Conservation (phyloP, 2,888 invertebrate genomes). For the Clepsis dumicolana region DNA sequence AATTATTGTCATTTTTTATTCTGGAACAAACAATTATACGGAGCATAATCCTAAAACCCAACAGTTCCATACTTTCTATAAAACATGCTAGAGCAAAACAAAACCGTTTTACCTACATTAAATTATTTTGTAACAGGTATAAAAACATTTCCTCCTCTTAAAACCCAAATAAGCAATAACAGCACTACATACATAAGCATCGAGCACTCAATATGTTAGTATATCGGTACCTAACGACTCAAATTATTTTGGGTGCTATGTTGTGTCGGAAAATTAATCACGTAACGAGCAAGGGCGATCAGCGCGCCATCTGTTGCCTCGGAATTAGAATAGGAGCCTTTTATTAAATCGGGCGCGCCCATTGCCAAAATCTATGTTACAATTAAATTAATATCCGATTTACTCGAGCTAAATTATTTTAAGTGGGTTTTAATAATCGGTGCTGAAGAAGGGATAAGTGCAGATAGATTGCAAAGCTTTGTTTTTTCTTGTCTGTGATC, state of each 20-base stretch:
- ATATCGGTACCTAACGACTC: neutral
- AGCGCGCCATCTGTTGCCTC: slow-evolving; percentile 68
- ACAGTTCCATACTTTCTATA: no score
- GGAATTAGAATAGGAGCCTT: slow-evolving; percentile 69
- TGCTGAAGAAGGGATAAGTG: neutral
- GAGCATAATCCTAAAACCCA: no score
- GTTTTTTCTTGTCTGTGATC: neutral
- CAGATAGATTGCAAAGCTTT: neutral
- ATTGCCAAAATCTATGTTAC: slow-evolving; percentile 51
- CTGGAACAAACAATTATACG: no score
- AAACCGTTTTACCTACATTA: no score
- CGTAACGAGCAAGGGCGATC: slow-evolving; percentile 57
- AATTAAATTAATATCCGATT: slow-evolving; percentile 15
- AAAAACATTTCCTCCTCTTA: no score
- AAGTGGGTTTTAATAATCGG: neutral
- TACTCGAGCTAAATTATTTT: slow-evolving; percentile 43
- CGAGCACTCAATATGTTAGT: neutral
- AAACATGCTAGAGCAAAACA: no score
- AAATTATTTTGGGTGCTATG: slow-evolving; percentile 61
- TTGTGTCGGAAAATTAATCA: slow-evolving; percentile 71
- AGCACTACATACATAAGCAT: neutral
- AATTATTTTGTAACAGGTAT: no score
- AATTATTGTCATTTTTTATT: no score
- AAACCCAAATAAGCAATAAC: neutral
- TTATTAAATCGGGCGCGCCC: slow-evolving; percentile 66